Evolutionary conservation across 1,140 invertebrate species (phyloP), one percentile per base, ranked within the genome.

Genomic region (Anastrepha ludens): DNA sequence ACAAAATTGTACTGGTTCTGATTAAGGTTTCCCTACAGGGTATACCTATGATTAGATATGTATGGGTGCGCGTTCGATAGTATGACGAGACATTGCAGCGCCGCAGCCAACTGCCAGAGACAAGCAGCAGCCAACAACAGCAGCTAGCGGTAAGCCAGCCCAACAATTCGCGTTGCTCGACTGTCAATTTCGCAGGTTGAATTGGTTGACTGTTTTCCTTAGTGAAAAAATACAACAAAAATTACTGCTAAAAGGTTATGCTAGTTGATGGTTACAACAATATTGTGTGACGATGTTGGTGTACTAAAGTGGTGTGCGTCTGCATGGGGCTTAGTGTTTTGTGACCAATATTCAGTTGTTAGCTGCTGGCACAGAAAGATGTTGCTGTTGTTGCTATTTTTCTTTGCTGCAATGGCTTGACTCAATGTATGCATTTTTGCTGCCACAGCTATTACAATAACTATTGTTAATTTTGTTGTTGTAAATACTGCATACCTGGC

Each of bases 281-380:
- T 44, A 74, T 74, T 74, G 11, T 74, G 67, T 39, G 67, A 41
- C 41, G 41, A 74, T 74, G 17, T 74, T 41, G 67, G 50, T 55
- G 5, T 67, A 47, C 74, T 8, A 6, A 29, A 44, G n/a, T 55
- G 39, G 70, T 50, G 29, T 67, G 44, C 3, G 41, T 11, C 41
- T 74, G 70, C 41, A 0, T 2, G 41, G 47, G n/a, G 11, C 6
- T 81, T 13, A 41, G 5, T 74, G 13, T 44, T 47, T 81, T 81
- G 47, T 81, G 74, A 81, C 74, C 74, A 81, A 81, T 81, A 81
- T 81, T 81, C 74, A 81, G 47, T 20, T 20, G 47, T 55, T 55
- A 47, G 15, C n/a, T 78, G 74, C 17, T 50, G 47, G 74, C 20
- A 29, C 47, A 81, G 55, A 55, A 55, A 81, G 74, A 20, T 29